Evolutionary conservation across 2,888 invertebrate genomes (phyloP).

Genomic region (Caenorhabditis panamensis): DNA sequence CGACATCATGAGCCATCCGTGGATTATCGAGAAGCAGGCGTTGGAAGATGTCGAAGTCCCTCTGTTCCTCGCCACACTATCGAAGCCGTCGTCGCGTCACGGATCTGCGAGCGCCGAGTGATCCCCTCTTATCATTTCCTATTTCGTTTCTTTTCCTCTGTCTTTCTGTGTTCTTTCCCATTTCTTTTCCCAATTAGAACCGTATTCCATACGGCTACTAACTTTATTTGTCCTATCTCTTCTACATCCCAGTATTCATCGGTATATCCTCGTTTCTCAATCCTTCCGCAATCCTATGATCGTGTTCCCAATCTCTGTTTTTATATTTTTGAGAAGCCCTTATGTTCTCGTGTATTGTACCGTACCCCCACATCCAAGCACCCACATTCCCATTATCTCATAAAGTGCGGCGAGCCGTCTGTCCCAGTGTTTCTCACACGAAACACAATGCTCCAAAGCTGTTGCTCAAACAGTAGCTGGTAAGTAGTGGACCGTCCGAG

Average conservation of each 20-base stretch:
- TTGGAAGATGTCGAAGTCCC: slow-evolving; percentile 27
- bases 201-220: slow-evolving; percentile 59
- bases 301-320: slow-evolving; percentile 7
- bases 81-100: slow-evolving; percentile 36
- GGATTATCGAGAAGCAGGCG: slow-evolving; percentile 54
- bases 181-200: slow-evolving; percentile 41
- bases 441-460: slow-evolving; percentile 55
- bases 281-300: background rate
- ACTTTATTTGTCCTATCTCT: slow-evolving; percentile 28
- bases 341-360: slow-evolving; percentile 24
- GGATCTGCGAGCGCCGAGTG: slow-evolving; percentile 23
- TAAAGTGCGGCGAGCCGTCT: slow-evolving; percentile 31
- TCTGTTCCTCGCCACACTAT: slow-evolving; percentile 21
- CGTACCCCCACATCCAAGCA: slow-evolving; percentile 17
- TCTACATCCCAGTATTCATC: slow-evolving; percentile 19
- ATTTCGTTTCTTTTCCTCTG: background rate
- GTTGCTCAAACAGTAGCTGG: slow-evolving; percentile 43
- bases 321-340: slow-evolving; percentile 19
- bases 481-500: slow-evolving; percentile 31
- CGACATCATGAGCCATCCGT: slow-evolving; percentile 62
- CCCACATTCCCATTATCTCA: slow-evolving; percentile 18
- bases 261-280: slow-evolving; percentile 3
- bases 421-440: slow-evolving; percentile 38
- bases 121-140: background rate
- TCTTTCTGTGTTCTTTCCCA: too few species aligned